Evolutionary conservation across 1,140 invertebrate genomes (phyloP).

Genomic region (Drosophila burlai): DNA sequence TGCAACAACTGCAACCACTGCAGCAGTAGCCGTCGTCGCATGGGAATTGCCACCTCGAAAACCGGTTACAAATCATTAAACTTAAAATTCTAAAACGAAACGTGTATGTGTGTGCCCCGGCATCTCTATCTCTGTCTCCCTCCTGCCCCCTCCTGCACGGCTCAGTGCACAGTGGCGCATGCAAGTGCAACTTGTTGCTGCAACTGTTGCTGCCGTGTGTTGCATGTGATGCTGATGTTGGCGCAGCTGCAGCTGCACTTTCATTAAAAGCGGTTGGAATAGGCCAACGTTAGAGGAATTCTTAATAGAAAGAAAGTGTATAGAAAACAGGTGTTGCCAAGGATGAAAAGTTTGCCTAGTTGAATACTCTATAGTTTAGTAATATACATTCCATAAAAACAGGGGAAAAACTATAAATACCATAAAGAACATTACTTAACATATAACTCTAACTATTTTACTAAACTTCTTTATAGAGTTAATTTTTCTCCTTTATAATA

Average conservation of each 20-base stretch:
- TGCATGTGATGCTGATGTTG: slow-evolving; percentile 25
- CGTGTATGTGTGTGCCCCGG: slow-evolving; percentile 19
- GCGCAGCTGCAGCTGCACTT: slow-evolving; percentile 53
- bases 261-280: slow-evolving; percentile 48
- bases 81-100: slow-evolving; percentile 74
- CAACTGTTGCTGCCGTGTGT: slow-evolving; percentile 63
- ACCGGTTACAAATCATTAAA: slow-evolving; percentile 80
- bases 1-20: slow-evolving; percentile 21
- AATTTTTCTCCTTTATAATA: too few relatives aligned
- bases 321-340: slow-evolving; percentile 5
- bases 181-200: slow-evolving; percentile 77
- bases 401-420: too few relatives aligned
- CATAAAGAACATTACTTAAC: too few relatives aligned
- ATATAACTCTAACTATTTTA: too few relatives aligned
- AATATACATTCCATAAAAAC: too few relatives aligned
- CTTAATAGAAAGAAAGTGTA: slow-evolving; percentile 29
- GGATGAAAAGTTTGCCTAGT: not conserved
- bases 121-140: slow-evolving; percentile 13
- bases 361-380: not conserved
- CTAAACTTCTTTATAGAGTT: too few relatives aligned
- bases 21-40: slow-evolving; percentile 40
- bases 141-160: slow-evolving; percentile 31
- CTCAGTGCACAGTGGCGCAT: slow-evolving; percentile 51
- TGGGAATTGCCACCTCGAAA: slow-evolving; percentile 69
- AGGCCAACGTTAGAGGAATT: slow-evolving; percentile 10